Percentiles rank a stretch among this genome's conserved stretches.
Evolutionary conservation across 2,888 invertebrate species (phyloP).

Genomic region (Spodoptera exigua): DNA sequence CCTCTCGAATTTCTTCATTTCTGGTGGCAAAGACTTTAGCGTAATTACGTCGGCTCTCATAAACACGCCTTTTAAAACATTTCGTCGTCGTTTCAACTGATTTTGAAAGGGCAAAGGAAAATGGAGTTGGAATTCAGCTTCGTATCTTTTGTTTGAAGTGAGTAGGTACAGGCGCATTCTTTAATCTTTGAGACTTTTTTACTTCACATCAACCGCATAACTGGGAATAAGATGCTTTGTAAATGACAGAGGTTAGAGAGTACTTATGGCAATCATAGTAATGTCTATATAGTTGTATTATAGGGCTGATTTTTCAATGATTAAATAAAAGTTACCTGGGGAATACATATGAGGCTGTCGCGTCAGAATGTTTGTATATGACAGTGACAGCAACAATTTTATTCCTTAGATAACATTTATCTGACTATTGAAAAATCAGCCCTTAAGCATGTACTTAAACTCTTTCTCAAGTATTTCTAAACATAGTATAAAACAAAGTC

Average conservation of each 20-base stretch:
- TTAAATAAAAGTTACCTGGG: too few species aligned
- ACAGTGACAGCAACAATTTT: too few species aligned
- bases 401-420: too few species aligned
- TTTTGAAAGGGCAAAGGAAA: conserved; percentile 51
- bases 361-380: too few species aligned
- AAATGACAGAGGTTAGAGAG: conserved; percentile 5
- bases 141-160: conserved; percentile 37
- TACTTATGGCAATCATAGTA: conserved; percentile 35
- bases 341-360: too few species aligned
- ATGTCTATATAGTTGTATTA: conserved; percentile 18
- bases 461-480: too few species aligned
- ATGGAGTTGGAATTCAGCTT: conserved; percentile 35
- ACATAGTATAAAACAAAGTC: too few species aligned
- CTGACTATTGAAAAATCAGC: too few species aligned
- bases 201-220: conserved; percentile 23
- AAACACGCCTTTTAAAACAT: conserved; percentile 59
- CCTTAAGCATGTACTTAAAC: too few species aligned
- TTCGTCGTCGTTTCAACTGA: conserved; percentile 45
- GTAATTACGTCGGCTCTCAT: conserved; percentile 58
- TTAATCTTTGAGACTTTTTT: conserved; percentile 45
- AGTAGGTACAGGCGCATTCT: conserved; percentile 25
- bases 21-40: conserved; percentile 54
- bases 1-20: conserved; percentile 46
- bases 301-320: too few species aligned
- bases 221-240: conserved; percentile 27